Base-by-base conservation (phyloP, 2,797 vertebrate genomes). In the Lophotriccus pileatus region DNA sequence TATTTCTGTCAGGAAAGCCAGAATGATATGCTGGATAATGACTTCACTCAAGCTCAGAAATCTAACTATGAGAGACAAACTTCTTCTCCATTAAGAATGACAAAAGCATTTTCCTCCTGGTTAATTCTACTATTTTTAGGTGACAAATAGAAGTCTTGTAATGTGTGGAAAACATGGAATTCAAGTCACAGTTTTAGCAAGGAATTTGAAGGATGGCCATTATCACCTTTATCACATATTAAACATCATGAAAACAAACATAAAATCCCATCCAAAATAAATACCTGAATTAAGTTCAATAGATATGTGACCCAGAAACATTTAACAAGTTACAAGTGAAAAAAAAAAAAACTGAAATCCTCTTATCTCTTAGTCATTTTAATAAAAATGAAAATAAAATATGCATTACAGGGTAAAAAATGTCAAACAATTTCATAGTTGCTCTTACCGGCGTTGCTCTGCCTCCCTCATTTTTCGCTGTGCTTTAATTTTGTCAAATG, bases 401-500 rank as follows among this genome's bases (percentile, higher is more conserved):
- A 2, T 58, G 22, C 23, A 6, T 39, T 32, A 32, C 7, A 52
- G 25, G 39, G 20, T 4, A 8, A 10, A n/a, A 27, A 34, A 24
- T 0, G 0, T 11, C 69, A 4, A 15, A 12, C 9, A 3, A 7
- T 23, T 19, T 52, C 18, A 25, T 12, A 32, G 58, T 21, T 39
- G 32, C 39, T 92, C 97, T 96, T 93, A 98, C 98, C 99, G 98
- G 66, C 99, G 99, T 66, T 99, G 98, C 95, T 99, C 99, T 4
- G 98, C 98, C 97, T 99, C 99, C 92, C 98, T 97, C 28, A 99
- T 98, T 94, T 99, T 99, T 8, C 98, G 96, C 84, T 99, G 99
- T 87, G 99, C 99, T 97, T 99, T 99, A 73, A 99, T 99, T 96
- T 99, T 99, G 97, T 99, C 99, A 46, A 99, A 99, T 0, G 99